Evolutionary conservation across 1,140 invertebrate species (phyloP).

Genomic region (Pissodes strobi): DNA sequence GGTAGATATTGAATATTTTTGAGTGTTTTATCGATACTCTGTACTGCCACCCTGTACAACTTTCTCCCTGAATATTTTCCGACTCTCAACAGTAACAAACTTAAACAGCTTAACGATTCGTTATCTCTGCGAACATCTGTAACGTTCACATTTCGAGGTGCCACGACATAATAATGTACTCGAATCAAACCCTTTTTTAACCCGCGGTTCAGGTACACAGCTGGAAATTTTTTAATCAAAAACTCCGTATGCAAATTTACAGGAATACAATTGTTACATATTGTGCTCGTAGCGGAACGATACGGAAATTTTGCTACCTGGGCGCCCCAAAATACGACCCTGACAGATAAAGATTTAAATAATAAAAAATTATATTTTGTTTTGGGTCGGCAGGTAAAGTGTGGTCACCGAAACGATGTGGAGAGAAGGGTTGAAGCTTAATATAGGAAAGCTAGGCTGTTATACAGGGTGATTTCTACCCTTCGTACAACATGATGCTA

Average conservation of each 20-base stretch:
- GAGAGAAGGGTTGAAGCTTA: no score
- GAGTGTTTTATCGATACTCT: no score
- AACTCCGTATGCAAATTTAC: conserved; percentile 44
- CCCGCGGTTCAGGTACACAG: conserved; percentile 46
- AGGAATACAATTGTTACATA: conserved; percentile 42
- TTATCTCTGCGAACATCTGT: conserved; percentile 23
- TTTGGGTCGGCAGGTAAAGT: conserved; percentile 24
- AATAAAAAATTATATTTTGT: conserved; percentile 24
- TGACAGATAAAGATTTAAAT: conserved; percentile 27
- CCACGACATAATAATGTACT: conserved; percentile 25
- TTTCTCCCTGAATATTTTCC: no score
- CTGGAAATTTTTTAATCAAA: conserved; percentile 38
- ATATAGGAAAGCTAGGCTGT: no score
- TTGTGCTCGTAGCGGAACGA: conserved; percentile 39
- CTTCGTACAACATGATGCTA: no score
- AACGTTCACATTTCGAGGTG: conserved; percentile 22
- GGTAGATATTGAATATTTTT: no score
- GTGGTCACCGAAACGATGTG: conserved; percentile 11
- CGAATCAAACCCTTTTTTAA: conserved; percentile 25
- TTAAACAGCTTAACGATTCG: not conserved
- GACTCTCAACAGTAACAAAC: no score
- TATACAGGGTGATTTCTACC: no score
- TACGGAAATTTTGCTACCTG: conserved; percentile 30
- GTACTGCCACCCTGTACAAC: no score
- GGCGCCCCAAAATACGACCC: conserved; percentile 10